Base-by-base conservation (phyloP, 2,888 invertebrate species). In the Orchesella flavescens region DNA sequence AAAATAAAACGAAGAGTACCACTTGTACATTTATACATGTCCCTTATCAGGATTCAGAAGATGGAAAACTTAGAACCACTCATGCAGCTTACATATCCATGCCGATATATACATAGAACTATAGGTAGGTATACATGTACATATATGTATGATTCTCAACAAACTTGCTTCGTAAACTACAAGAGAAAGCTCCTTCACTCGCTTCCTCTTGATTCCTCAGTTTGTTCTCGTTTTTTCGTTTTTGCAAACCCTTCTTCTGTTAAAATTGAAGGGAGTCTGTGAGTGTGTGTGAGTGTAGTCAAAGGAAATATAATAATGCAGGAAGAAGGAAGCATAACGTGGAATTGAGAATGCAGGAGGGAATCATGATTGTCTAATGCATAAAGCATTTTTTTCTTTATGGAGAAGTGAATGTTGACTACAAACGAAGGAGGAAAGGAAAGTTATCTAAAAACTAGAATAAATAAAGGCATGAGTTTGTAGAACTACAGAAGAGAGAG, bases 291-390 rank as follows among this genome's bases (percentile, higher is more conserved):
- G 7, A 4, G 34, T 34, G 66, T 80, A 80, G 80, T 80, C 73
- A 80, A 81, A 81, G 68, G 73, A 68, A 81, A 81, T 81, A 74
- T 74, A 74, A 81, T 74, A 81, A 74, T 74, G 69, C 55, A 68
- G 79, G 78, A 68, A 34, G 63, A 63, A 34, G 72, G 63, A 80
- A 81, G 59, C 74, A 81, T 81, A 81, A 81, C 74, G 74, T 81
- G 44, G 81, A 68, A 81, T 81, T 81, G 81, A 81, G 72, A 74
- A 81, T 81, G 81, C 81, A 81, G 81, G 68, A 81, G 81, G 81
- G 81, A 81, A 81, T 81, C 81, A 81, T 74, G 81, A 81, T 81
- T 81, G 81, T 63, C 81, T 81, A 81, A 81, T 81, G 81, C 81
- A 81, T 81, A 81, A 81, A 81, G 81, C 74, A 81, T 81, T 81